A percentile compares a stretch with the other conserved stretches of the same genome.
phyloP scores from a whole-genome alignment of 2,113 vertebrate genomes.

The Clupea harengus region DNA sequence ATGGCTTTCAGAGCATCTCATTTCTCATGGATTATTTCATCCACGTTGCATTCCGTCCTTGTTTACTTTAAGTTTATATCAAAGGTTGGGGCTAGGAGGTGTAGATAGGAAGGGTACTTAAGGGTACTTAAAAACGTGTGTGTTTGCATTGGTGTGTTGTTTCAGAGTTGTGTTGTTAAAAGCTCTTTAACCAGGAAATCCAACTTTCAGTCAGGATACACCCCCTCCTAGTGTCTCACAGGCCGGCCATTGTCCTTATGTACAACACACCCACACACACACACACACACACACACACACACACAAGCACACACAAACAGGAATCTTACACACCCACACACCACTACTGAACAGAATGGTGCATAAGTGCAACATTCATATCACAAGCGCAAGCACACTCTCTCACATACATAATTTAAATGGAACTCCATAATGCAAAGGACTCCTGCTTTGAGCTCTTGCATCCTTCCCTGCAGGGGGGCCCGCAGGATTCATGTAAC shows the following conservation, averaged over 20 bases:
- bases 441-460: too few relatives aligned
- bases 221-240: not conserved
- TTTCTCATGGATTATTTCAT: too few relatives aligned
- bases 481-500: too few relatives aligned
- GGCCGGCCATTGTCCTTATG: not conserved
- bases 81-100: too few relatives aligned
- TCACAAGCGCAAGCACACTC: not conserved
- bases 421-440: not conserved
- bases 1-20: too few relatives aligned
- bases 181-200: not conserved
- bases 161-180: not conserved
- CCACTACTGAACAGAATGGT: not conserved
- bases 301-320: not conserved
- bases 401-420: not conserved
- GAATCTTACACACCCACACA: not conserved
- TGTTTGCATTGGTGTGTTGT: not conserved
- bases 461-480: too few relatives aligned
- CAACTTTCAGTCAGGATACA: not conserved
- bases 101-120: too few relatives aligned
- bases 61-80: too few relatives aligned
- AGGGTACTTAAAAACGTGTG: not conserved
- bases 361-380: not conserved
- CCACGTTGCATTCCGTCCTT: too few relatives aligned
- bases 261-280: conserved; percentile 17
- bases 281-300: conserved; percentile 2